A percentile compares a stretch with the other conserved stretches of the same genome.
phyloP scores from a whole-genome alignment of 2,888 invertebrate genomes.

The Cremastinae sp. region DNA sequence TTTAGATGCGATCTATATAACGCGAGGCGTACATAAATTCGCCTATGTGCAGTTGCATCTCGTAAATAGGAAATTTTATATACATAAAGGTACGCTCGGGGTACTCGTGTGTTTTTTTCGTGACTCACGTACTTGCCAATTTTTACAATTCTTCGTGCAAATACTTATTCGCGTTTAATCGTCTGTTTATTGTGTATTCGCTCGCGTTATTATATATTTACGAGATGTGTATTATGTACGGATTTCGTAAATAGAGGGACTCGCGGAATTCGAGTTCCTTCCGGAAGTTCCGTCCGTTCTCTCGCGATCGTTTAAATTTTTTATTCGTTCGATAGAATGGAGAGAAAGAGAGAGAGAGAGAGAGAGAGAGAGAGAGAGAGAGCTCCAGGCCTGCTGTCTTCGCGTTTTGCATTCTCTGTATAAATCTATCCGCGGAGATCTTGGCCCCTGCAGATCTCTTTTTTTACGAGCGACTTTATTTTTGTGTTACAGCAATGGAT shows the following conservation, averaged over 20 bases:
- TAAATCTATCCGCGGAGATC: conserved; percentile 34
- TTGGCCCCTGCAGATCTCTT: conserved; percentile 25
- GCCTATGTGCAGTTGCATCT: not conserved
- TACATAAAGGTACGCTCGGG: not conserved
- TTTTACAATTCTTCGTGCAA: no score
- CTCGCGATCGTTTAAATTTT: conserved; percentile 40
- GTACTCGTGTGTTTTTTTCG: no score
- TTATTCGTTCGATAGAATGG: conserved; percentile 39
- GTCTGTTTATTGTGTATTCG: conserved; percentile 3
- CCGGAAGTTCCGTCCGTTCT: conserved; percentile 44
- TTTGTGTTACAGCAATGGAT: conserved; percentile 39
- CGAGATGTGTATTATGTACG: no score
- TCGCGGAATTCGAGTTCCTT: not conserved
- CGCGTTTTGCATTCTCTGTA: conserved; percentile 13
- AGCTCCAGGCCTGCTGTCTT: not conserved
- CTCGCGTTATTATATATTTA: no score
- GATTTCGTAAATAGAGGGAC: no score
- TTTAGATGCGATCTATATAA: conserved; percentile 52
- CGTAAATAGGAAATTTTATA: not conserved
- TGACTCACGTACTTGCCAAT: no score
- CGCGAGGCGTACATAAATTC: not conserved
- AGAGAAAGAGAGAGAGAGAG: no score
- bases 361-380: not conserved
- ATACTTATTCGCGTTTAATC: not conserved
- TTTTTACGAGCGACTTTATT: conserved; percentile 57